phyloP scores from a whole-genome alignment of 2,113 vertebrate species.

The Tachuris rubrigastra region DNA sequence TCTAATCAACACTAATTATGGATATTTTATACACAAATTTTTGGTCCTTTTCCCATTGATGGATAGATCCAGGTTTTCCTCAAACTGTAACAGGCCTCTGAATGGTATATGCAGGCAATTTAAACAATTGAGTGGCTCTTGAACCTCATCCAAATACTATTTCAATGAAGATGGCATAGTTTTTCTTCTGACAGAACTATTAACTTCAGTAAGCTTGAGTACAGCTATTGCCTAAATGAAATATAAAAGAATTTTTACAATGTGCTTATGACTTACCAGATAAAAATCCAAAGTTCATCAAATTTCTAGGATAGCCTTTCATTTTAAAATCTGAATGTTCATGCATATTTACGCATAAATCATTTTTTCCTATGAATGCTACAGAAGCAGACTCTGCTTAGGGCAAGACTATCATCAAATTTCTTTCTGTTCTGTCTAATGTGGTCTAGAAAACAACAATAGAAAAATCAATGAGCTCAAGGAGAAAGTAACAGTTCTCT shows the following conservation, averaged over 20 bases:
- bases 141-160: not conserved
- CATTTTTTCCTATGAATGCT: not conserved
- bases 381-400: not conserved
- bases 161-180: not conserved
- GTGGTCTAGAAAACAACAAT: not conserved
- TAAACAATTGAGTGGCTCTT: not conserved
- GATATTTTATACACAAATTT: not conserved
- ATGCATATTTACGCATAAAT: not conserved
- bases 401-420: not conserved
- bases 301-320: not conserved
- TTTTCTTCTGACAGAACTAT: not conserved
- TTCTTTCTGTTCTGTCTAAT: not conserved
- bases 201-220: not conserved
- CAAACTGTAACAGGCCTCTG: not conserved
- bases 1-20: not conserved
- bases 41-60: not conserved
- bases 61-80: not conserved
- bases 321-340: not conserved
- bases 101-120: not conserved
- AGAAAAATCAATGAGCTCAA: not conserved
- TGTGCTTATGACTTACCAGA: not conserved
- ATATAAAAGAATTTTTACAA: not conserved
- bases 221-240: not conserved
- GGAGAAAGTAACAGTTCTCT: not conserved
- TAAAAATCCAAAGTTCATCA: not conserved